Evolutionary conservation across 2,113 vertebrate species (phyloP).

Genomic region (Crocuta crocuta): DNA sequence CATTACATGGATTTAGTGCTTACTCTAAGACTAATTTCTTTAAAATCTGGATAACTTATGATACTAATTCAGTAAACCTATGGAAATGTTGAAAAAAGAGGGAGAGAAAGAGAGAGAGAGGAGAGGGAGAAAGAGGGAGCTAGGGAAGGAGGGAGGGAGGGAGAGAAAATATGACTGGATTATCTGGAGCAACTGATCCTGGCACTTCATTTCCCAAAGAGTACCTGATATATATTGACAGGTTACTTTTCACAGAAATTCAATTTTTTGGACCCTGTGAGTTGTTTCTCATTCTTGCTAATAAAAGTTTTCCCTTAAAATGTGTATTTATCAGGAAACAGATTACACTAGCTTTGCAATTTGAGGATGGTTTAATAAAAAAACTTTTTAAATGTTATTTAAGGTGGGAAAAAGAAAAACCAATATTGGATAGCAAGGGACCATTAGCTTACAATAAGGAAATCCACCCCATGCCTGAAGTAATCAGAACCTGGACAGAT

Average conservation of each 20-base stretch:
- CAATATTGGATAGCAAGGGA: neutral
- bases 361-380: neutral
- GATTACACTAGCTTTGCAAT: neutral
- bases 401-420: neutral
- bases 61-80: neutral
- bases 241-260: neutral
- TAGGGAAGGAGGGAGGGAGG: too few species aligned
- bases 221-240: neutral
- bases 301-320: neutral
- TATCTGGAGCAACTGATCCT: neutral
- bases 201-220: neutral
- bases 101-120: too few species aligned
- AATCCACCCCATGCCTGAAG: neutral
- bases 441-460: neutral
- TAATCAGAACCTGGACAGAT: neutral
- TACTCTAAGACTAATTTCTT: neutral
- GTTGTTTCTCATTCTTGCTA: neutral
- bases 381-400: neutral
- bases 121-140: too few species aligned
- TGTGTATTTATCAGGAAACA: neutral
- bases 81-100: neutral
- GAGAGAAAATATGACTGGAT: too few species aligned
- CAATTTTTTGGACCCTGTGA: neutral
- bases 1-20: neutral
- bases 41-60: neutral